Evolutionary conservation across 1,140 invertebrate species (phyloP), one percentile per base, ranked within the genome.

Genomic region (Marisa cornuarietis): DNA sequence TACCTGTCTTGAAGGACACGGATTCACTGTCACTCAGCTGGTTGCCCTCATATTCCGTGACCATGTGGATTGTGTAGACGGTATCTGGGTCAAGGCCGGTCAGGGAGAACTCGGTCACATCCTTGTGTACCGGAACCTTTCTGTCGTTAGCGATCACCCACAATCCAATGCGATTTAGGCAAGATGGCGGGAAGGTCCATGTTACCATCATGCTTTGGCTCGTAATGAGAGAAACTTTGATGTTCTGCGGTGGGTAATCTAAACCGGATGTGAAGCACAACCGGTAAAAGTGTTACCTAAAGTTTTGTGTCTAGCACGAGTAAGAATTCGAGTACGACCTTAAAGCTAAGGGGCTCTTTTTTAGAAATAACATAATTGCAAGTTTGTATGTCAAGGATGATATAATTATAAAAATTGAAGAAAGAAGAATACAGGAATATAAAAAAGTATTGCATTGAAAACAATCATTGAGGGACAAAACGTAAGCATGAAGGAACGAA

Each of bases 211-310:
- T 54, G 20, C 65, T 71, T 51, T 61, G 22, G 7, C 9, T 51
- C 51, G 49, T 76, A 24, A 69, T 61, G 54, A 63, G 49, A n/a
- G n/a, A 72, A n/a, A 79, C 71, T 13, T 22, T 14, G 51, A 79
- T 61, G 58, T 79, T 74, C n/a, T 74, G 69, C 9, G 78, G 78
- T 5, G 78, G 78, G 51, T 51, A 66, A 69, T 79, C 78, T 79
- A 54, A 22, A 31, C 42, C 18, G 24, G 11, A 51, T 7, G 42
- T 31, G 6, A 24, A 62, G 13, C 42, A 24, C 22, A 22, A 9
- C 4, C 8, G 18, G 54, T 22, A 42, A 54, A 54, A 18, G 71
- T 9, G 42, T 20, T 42, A 42, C n/a, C n/a, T 26, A 1, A 0
- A 9, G 20, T 71, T 42, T 42, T 2, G 31, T 42, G 31, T 42